Percentiles rank a stretch among this genome's conserved stretches.
Evolutionary conservation across 2,888 invertebrate genomes (phyloP).

Genomic region (Seira sanloemensis): DNA sequence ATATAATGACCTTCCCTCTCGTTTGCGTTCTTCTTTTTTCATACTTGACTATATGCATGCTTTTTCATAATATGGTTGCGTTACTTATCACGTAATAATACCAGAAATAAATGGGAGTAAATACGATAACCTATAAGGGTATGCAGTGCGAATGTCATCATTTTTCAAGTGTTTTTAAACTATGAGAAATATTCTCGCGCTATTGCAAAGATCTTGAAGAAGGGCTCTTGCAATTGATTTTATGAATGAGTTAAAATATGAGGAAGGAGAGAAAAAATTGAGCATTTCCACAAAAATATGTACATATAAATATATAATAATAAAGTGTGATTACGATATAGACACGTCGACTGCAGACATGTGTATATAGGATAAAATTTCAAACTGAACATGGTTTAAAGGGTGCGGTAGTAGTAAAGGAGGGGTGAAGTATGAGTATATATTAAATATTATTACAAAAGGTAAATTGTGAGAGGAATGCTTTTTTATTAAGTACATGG

Average conservation of each 20-base stretch:
- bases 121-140: constrained; percentile 1
- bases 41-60: constrained; percentile 5
- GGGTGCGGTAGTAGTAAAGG: no score
- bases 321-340: no score
- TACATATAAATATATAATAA: no score
- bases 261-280: neutral
- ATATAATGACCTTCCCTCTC: constrained; percentile 20
- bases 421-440: no score
- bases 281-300: constrained; percentile 6
- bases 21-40: neutral
- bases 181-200: neutral
- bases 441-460: no score
- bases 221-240: neutral
- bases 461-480: neutral
- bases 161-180: neutral
- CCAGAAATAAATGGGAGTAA: constrained; percentile 20
- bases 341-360: no score
- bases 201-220: neutral
- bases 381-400: no score
- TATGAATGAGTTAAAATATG: constrained; percentile 9
- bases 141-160: constrained; percentile 18
- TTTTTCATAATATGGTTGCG: neutral
- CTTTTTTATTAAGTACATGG: constrained; percentile 10
- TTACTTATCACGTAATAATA: constrained; percentile 20
- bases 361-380: no score